Conservation (phyloP, 2,113 vertebrate species). For the Struthidea cinerea region DNA sequence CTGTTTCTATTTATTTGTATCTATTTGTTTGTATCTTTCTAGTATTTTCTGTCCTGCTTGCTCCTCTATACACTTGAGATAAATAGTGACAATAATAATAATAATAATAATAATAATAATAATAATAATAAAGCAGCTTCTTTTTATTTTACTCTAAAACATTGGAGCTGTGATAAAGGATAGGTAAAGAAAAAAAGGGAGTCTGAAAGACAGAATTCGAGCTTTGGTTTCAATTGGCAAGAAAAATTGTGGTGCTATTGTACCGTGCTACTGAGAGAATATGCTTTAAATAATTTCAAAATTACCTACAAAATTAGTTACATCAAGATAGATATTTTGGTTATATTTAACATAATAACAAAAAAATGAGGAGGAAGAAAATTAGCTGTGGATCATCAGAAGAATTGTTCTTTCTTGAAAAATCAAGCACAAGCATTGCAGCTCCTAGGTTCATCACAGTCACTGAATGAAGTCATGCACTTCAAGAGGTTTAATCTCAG, state of each 20-base stretch:
- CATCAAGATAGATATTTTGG: neutral
- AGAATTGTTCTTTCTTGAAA: neutral
- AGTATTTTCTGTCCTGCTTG: neutral
- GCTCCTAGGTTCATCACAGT: neutral
- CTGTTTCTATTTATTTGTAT: neutral
- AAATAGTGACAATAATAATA: neutral
- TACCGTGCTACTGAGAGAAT: neutral
- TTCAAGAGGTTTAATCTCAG: neutral
- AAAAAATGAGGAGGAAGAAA: neutral
- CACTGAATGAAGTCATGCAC: neutral
- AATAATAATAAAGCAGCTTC: neutral
- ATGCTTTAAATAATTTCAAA: neutral
- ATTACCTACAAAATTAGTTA: neutral
- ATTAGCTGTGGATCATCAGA: neutral
- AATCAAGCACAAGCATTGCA: neutral
- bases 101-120: neutral
- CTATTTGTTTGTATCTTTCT: neutral
- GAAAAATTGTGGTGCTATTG: neutral
- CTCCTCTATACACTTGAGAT: neutral
- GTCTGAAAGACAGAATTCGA: neutral
- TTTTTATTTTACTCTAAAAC: neutral
- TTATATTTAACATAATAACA: neutral
- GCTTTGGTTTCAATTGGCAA: neutral
- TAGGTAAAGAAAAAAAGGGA: neutral
- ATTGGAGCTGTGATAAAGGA: neutral